Base-by-base conservation (phyloP, 2,888 invertebrate species). In the Mesorhabditis spiculigera region DNA sequence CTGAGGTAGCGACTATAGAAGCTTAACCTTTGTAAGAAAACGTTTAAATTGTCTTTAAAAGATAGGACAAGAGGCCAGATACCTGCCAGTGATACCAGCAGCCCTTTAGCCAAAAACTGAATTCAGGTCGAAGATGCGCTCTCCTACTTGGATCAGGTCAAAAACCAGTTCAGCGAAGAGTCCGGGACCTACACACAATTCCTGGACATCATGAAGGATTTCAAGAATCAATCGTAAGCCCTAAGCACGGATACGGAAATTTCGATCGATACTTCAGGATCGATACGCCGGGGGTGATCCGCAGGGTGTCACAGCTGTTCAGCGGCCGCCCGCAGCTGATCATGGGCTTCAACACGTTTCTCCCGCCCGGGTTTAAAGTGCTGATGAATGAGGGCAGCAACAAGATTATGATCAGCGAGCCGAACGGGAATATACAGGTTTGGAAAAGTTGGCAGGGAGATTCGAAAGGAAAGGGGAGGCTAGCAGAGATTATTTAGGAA, bases 131-230 rank as follows among this genome's bases (percentile, higher is more conserved):
- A 99, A 87, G 98, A 99, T 88, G 98, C 98, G 0, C 89, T 99
- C 4, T 92, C 93, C 58, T 95, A 95, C 87, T 88, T 95, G 83
- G 94, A 95, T 88, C 92, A 94, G 89, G 93, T 93, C 67, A 93
- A 93, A 87, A 91, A 91, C 86, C 95, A 95, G 89, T 99, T 99
- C 89, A 93, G 93, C 79, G 92, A 93, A 81, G 95, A 95, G 86
- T 97, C 97, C 1, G 89, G 91, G 88, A 94, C 95, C 43, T 99
- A 99, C 88, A 97, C 97, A 88, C 95, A 97, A 88, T 99, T 99
- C 86, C 89, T 99, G 85, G n/a, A 99, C 87, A 98, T 99, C 81
- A 99, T 99, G 98, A 98, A 98, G 89, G 97, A 98, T 88, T 99
- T 99, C 86, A 98, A 99, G 87, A 95, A 95, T 77, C 95, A 95